Conservation (phyloP, 2,797 vertebrate species). For the Anabas testudineus region DNA sequence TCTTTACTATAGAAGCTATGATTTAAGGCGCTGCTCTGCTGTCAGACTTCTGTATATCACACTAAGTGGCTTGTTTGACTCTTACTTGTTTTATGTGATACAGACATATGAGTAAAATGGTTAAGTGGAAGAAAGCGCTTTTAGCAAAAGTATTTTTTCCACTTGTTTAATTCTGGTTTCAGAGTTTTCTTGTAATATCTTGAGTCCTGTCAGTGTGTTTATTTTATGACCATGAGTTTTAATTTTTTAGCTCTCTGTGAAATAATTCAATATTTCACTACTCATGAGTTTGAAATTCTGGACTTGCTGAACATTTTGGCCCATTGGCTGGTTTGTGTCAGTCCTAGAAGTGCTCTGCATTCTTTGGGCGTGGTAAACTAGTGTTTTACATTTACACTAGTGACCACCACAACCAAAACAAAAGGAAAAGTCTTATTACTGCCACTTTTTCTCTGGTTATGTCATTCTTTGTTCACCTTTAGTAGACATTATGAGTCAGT, state of each 20-base stretch:
- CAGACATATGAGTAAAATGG: constrained; percentile 2
- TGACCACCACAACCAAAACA: too few species aligned
- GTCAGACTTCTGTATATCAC: constrained; percentile 35
- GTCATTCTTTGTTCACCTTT: too few species aligned
- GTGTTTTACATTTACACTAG: too few species aligned
- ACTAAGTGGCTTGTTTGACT: constrained; percentile 45
- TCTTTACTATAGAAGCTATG: constrained; percentile 29
- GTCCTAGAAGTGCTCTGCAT: too few species aligned
- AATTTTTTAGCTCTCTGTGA: too few species aligned
- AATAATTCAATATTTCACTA: too few species aligned
- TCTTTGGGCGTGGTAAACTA: too few species aligned
- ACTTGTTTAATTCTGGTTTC: background rate
- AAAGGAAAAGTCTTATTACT: too few species aligned
- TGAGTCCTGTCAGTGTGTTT: background rate
- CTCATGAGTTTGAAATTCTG: background rate
- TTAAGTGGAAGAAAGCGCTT: background rate
- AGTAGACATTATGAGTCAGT: too few species aligned
- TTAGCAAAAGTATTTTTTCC: background rate
- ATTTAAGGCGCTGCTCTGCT: constrained; percentile 39
- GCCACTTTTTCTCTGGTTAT: too few species aligned
- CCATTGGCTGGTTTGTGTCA: too few species aligned
- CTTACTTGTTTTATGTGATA: constrained; percentile 16
- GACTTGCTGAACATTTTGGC: too few species aligned
- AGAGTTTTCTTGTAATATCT: background rate
- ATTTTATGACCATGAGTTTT: background rate